Evolutionary conservation across 2,888 invertebrate species (phyloP).

Genomic region (Harpalus rufipes): DNA sequence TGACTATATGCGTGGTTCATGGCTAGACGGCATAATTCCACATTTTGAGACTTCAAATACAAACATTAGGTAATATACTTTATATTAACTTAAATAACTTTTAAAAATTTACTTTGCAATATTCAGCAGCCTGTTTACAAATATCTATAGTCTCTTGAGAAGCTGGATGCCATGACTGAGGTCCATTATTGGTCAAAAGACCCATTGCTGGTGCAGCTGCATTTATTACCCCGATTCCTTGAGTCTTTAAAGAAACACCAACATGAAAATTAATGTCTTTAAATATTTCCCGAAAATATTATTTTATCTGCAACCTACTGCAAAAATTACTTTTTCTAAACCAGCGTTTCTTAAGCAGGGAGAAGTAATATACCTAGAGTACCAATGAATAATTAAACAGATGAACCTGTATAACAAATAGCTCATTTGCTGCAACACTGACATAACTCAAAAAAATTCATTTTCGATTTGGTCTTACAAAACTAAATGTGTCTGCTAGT

Average conservation of each 20-base stretch:
- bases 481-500: too few species aligned
- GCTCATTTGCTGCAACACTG: too few species aligned
- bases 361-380: too few species aligned
- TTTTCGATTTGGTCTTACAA: too few species aligned
- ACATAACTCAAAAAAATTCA: too few species aligned
- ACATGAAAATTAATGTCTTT: not conserved
- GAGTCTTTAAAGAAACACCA: constrained; percentile 77
- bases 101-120: constrained; percentile 81
- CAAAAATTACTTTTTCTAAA: too few species aligned
- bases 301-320: too few species aligned
- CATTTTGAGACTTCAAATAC: constrained; percentile 74
- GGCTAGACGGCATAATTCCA: constrained; percentile 87
- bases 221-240: constrained; percentile 89
- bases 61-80: constrained; percentile 23
- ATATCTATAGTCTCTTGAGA: constrained; percentile 81
- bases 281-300: too few species aligned
- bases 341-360: too few species aligned
- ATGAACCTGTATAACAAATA: too few species aligned
- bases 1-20: constrained; percentile 83
- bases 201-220: constrained; percentile 92
- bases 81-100: not conserved
- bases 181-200: constrained; percentile 86
- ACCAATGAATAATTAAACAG: too few species aligned
- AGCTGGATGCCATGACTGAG: constrained; percentile 91
- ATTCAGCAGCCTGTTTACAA: constrained; percentile 82